Percentiles rank a stretch among this genome's conserved stretches.
Evolutionary conservation across 2,888 invertebrate species (phyloP).

Genomic region (Ophion ventricosus): DNA sequence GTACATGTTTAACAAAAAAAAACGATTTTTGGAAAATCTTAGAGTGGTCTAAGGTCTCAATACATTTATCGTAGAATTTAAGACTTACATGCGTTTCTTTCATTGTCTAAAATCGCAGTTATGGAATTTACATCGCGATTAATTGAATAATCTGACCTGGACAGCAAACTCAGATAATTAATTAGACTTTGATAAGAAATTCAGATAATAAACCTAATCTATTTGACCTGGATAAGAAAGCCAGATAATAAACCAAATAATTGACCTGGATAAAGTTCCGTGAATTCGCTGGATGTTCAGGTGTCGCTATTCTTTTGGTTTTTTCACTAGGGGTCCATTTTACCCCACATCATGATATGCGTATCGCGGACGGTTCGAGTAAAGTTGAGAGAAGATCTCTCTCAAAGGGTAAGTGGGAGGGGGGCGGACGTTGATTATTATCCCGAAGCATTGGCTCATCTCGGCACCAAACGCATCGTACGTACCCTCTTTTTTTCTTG

Average conservation of each 20-base stretch:
- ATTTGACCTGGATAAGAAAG: no score
- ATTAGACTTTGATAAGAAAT: no score
- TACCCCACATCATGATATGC: not conserved
- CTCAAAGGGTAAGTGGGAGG: slow-evolving; percentile 39
- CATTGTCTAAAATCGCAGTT: no score
- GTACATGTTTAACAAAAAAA: no score
- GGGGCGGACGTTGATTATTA: slow-evolving; percentile 68
- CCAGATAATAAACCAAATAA: not conserved
- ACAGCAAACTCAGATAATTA: no score
- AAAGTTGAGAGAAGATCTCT: slow-evolving; percentile 38
- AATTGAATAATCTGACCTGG: no score
- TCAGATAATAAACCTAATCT: no score
- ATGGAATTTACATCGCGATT: no score
- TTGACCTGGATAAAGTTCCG: not conserved
- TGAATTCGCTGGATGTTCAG: not conserved
- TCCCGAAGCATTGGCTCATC: slow-evolving; percentile 63
- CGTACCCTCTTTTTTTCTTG: slow-evolving; percentile 24
- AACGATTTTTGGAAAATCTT: no score
- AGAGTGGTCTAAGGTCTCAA: no score
- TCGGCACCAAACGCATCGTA: slow-evolving; percentile 50
- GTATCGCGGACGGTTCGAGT: slow-evolving; percentile 7
- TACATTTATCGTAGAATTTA: no score
- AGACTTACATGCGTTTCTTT: no score
- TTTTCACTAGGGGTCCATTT: slow-evolving; percentile 16
- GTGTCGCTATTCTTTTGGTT: not conserved